Evolutionary conservation across 2,797 vertebrate genomes (phyloP).

Genomic region (Mycteria americana): DNA sequence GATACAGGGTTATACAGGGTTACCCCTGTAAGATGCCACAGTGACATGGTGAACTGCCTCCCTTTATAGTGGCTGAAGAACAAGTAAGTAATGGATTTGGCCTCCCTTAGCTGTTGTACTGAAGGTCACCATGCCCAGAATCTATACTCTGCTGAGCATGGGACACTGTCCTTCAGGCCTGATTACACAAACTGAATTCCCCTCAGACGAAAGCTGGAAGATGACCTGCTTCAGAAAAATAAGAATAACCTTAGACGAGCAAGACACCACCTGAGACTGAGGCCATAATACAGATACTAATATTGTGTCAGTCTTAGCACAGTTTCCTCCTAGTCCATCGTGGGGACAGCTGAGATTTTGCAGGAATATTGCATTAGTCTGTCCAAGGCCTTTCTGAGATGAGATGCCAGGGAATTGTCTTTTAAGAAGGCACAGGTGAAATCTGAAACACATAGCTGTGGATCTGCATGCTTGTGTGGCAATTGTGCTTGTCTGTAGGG

Average conservation of each 20-base stretch:
- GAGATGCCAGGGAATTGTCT: background rate
- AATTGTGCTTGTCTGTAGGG: background rate
- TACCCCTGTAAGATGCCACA: background rate
- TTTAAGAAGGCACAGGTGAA: background rate
- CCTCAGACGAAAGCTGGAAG: background rate
- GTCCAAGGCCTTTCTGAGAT: background rate
- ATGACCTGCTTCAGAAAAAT: slow-evolving; percentile 4
- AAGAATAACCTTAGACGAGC: background rate
- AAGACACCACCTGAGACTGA: background rate
- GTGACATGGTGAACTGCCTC: background rate
- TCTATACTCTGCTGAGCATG: background rate
- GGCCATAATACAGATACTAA: background rate
- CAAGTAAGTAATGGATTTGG: background rate
- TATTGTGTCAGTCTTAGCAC: background rate
- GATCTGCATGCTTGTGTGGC: background rate
- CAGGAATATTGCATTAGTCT: background rate
- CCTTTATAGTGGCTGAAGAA: background rate
- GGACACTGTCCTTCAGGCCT: slow-evolving; percentile 13
- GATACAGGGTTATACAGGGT: background rate
- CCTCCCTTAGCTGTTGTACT: background rate
- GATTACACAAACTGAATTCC: slow-evolving; percentile 5
- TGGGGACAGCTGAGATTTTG: background rate
- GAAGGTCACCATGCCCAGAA: background rate
- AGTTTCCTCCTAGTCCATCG: background rate
- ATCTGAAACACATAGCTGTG: background rate